Evolutionary conservation across 2,888 invertebrate genomes (phyloP).

Genomic region (Argyresthia albistria): DNA sequence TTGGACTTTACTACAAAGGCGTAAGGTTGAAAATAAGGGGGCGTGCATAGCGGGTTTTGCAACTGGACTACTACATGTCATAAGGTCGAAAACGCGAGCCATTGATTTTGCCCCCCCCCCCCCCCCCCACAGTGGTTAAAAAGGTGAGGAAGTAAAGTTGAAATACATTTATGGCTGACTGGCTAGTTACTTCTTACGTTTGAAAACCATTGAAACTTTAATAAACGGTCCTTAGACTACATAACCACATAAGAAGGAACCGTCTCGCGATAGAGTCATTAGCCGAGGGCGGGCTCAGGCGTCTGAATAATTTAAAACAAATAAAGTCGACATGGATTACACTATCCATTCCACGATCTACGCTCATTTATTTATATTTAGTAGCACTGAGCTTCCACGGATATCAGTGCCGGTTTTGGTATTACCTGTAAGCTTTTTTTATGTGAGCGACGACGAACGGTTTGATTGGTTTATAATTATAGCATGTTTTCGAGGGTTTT

Average conservation of each 20-base stretch:
- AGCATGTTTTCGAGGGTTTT: too few species aligned
- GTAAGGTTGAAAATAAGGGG: too few species aligned
- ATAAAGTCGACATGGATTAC: conserved; percentile 66
- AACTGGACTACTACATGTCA: too few species aligned
- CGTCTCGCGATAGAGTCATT: conserved; percentile 59
- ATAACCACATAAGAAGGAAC: not conserved
- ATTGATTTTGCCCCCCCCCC: too few species aligned
- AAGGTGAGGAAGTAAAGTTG: too few species aligned
- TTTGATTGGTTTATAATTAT: not conserved
- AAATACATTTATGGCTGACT: too few species aligned
- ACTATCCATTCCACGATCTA: conserved; percentile 49
- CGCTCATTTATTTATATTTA: conserved; percentile 53
- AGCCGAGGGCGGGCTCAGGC: conserved; percentile 55
- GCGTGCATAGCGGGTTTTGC: too few species aligned
- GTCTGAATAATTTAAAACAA: conserved; percentile 69
- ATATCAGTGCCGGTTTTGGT: not conserved
- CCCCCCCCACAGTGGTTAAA: too few species aligned
- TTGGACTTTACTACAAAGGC: too few species aligned
- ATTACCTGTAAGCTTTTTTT: not conserved
- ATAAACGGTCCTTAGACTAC: not conserved
- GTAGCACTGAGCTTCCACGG: not conserved
- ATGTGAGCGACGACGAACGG: not conserved
- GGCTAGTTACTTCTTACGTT: too few species aligned
- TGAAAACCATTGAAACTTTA: too few species aligned
- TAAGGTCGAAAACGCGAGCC: too few species aligned